Evolutionary conservation across 2,888 invertebrate species (phyloP).

Genomic region (Diachrysia chrysitis): DNA sequence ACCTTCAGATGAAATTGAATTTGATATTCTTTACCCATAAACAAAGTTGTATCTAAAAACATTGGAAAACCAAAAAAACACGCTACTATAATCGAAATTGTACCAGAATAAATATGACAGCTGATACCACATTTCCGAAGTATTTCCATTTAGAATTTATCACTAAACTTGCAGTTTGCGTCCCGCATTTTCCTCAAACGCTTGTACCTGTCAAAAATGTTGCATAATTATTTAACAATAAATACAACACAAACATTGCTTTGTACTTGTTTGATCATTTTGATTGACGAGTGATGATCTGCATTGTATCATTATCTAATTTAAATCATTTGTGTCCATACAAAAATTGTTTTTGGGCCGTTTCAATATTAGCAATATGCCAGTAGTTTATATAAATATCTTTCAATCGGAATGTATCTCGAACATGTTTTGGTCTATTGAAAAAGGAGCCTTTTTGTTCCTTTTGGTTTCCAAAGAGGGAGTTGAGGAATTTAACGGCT

Average conservation of each 20-base stretch:
- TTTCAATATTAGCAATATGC: not conserved
- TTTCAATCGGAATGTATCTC: not conserved
- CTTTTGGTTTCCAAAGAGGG: not conserved
- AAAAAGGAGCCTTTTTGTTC: not conserved
- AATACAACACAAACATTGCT: not conserved
- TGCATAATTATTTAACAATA: conserved; percentile 28
- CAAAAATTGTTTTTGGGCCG: not conserved
- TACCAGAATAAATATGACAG: conserved; percentile 3
- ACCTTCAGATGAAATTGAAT: too few species aligned
- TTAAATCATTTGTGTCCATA: not conserved
- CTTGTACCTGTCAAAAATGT: conserved; percentile 25
- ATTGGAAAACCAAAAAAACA: too few species aligned
- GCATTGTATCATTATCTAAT: not conserved
- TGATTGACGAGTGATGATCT: conserved; percentile 1
- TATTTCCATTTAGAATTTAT: conserved; percentile 26
- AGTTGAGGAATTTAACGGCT: not conserved
- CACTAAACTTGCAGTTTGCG: conserved; percentile 20
- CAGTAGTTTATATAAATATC: not conserved
- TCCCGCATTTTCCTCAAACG: conserved; percentile 36
- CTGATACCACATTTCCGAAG: conserved; percentile 13
- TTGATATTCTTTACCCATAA: too few species aligned
- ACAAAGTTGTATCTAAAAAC: too few species aligned
- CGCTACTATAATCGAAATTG: not conserved
- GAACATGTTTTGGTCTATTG: not conserved
- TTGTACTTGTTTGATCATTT: not conserved